Conservation (phyloP, 2,797 vertebrate genomes). For the Schizopygopsis pylzovi region DNA sequence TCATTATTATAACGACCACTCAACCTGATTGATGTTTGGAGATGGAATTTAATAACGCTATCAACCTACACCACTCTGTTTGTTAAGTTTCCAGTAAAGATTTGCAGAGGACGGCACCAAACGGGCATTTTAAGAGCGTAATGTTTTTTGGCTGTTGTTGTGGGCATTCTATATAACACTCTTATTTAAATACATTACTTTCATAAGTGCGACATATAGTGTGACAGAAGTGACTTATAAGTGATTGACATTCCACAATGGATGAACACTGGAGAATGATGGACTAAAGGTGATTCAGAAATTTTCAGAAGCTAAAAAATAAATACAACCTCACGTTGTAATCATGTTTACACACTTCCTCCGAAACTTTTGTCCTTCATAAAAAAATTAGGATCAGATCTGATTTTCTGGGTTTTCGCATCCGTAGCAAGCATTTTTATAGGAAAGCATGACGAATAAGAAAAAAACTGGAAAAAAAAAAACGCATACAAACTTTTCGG, state of each 20-base stretch:
- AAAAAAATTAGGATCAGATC: too few species aligned
- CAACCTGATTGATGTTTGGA: constrained; percentile 78
- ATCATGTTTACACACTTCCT: too few species aligned
- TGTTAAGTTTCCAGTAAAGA: constrained; percentile 24
- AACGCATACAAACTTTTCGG: too few species aligned
- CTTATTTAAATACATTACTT: not conserved
- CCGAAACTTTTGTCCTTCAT: too few species aligned
- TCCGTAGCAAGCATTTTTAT: too few species aligned
- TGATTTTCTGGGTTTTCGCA: too few species aligned
- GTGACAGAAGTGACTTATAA: constrained; percentile 27
- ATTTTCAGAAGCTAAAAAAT: too few species aligned
- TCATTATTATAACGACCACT: constrained; percentile 77
- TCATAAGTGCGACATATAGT: constrained; percentile 8
- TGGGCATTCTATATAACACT: not conserved
- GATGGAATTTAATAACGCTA: constrained; percentile 80
- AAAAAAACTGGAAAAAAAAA: too few species aligned
- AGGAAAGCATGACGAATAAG: too few species aligned
- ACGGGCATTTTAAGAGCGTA: not conserved
- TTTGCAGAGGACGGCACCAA: constrained; percentile 6
- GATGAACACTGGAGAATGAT: constrained; percentile 57
- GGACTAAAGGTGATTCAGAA: too few species aligned
- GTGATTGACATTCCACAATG: constrained; percentile 57
- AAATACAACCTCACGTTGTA: too few species aligned
- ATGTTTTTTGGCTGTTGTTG: not conserved
- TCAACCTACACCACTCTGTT: constrained; percentile 64